Base-by-base conservation (phyloP, 1,140 invertebrate genomes). In the Drosophila albomicans region DNA sequence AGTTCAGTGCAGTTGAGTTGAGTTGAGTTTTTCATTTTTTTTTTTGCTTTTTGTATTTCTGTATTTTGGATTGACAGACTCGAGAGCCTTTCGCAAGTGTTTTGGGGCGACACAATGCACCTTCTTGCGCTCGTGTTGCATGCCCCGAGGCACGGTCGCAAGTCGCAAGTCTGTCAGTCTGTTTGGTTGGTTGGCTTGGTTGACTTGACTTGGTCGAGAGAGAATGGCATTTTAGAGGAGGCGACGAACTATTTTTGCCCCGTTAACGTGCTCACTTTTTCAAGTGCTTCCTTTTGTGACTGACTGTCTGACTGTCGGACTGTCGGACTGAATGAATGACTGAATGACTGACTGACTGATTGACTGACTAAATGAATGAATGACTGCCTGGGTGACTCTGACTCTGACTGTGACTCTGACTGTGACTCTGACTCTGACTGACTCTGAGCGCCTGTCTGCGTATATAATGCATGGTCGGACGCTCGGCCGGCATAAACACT, bases 241-340 rank as follows among this genome's bases (percentile, higher is more conserved):
- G 79, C 82, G 82, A 82, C 82, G 70, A 86, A 86, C 82, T 86
- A 87, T 86, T 87, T 86, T 75, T 62, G 54, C 76, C 64, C 82
- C 82, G 79, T 86, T 86, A 87, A 82, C 82, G 78, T 86, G 82
- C 82, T 86, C 82, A 87, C 79, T 82, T 82, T 41, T 59, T 86
- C 76, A 79, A 86, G 82, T 86, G 82, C 71, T 86, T 87, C 79
- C 82, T 87, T 81, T 87, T 72, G 73, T 61, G 59, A 62, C 65
- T 63, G 76, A 71, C 71, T 75, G 78, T 16, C 51, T 66, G 75
- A 49, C 62, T 56, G 66, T 51, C 76, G 67, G 77, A 68, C 61
- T 67, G 78, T 64, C 64, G 63, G 80, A 76, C 62, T 70, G 75
- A 67, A 61, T 52, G 78, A 75, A 13, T 62, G 57, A 5, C 65